Conservation (phyloP, 2,113 vertebrate genomes). For the Spilogale gracilis region DNA sequence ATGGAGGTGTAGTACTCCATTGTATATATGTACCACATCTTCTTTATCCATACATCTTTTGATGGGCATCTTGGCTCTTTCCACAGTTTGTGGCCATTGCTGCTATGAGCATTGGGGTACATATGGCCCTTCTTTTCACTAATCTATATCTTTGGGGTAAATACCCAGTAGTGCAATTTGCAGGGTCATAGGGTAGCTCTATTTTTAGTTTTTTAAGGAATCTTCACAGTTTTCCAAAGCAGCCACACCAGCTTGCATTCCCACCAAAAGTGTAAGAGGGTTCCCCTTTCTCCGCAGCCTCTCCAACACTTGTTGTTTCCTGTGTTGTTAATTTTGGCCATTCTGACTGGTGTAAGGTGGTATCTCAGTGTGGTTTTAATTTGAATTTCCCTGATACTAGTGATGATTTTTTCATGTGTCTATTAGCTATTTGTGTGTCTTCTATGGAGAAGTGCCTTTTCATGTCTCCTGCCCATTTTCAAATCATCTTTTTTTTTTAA, state of each 20-base stretch:
- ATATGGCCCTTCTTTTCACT: too few relatives aligned
- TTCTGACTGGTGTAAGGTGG: neutral
- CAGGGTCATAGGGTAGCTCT: too few relatives aligned
- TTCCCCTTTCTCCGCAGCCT: neutral
- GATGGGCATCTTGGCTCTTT: too few relatives aligned
- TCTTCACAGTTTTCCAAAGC: neutral
- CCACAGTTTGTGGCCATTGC: too few relatives aligned
- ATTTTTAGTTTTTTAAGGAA: too few relatives aligned
- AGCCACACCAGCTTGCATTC: neutral
- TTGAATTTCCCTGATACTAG: neutral
- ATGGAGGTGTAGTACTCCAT: too few relatives aligned
- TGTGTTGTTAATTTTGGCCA: neutral
- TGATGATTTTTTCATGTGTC: neutral
- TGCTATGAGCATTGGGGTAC: too few relatives aligned
- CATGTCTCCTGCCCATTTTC: neutral
- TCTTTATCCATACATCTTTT: too few relatives aligned
- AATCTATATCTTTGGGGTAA: too few relatives aligned
- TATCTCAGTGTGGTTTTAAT: neutral
- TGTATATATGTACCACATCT: too few relatives aligned
- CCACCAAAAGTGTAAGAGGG: neutral
- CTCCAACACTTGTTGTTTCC: neutral
- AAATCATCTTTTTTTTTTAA: neutral
- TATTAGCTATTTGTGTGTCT: neutral
- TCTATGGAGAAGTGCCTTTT: neutral
- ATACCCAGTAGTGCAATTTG: too few relatives aligned